A percentile compares a stretch with the other conserved stretches of the same genome.
Conservation (phyloP, 2,113 vertebrate species). For the Anhinga rufa region DNA sequence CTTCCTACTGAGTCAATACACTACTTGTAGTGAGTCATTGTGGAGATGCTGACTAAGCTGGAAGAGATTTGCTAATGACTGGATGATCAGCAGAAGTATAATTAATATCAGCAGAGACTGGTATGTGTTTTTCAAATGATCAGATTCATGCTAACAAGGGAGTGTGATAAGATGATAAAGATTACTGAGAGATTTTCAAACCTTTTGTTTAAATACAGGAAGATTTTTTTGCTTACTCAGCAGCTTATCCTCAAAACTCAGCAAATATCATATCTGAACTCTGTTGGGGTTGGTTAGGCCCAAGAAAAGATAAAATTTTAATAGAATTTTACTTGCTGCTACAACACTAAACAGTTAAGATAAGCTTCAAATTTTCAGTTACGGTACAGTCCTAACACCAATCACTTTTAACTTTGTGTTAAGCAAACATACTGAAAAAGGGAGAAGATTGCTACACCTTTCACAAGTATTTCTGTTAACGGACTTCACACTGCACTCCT, state of each 20-base stretch:
- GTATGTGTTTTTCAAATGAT: not conserved
- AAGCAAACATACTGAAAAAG: not conserved
- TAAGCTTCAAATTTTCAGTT: not conserved
- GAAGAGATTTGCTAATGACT: constrained; percentile 43
- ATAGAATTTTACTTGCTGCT: not conserved
- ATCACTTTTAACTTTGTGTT: not conserved
- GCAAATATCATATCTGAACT: not conserved
- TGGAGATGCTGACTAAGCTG: constrained; percentile 43
- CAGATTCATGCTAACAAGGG: not conserved
- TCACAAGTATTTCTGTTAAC: not conserved
- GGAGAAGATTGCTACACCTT: not conserved
- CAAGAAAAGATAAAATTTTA: not conserved
- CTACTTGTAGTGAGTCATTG: constrained; percentile 30
- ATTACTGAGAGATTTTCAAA: not conserved
- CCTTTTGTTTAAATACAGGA: not conserved
- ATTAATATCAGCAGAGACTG: constrained; percentile 23
- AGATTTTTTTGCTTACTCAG: not conserved
- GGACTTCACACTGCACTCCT: not conserved
- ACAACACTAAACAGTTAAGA: not conserved
- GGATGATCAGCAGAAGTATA: constrained; percentile 20
- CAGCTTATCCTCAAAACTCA: not conserved
- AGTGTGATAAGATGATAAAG: not conserved
- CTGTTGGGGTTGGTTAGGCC: not conserved
- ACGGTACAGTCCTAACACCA: not conserved
- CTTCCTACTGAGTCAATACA: constrained; percentile 51